Percentiles rank a stretch among this genome's conserved stretches.
Evolutionary conservation across 1,140 invertebrate species (phyloP).

Genomic region (Mesaphorura yosii): DNA sequence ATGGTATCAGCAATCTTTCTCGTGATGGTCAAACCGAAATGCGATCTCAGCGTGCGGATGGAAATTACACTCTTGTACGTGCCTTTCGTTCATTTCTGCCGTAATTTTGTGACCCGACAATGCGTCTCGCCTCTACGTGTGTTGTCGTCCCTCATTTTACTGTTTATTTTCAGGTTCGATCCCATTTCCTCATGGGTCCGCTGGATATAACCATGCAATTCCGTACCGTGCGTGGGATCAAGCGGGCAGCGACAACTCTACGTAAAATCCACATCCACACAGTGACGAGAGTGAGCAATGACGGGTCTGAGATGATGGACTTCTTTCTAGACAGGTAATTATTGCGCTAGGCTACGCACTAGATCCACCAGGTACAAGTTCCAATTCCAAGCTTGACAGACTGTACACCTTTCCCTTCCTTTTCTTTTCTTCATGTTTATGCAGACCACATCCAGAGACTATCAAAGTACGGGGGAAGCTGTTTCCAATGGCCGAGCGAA

Average conservation of each 20-base stretch:
- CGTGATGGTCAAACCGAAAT: slow-evolving; percentile 29
- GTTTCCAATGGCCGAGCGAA: slow-evolving; percentile 26
- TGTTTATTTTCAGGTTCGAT: slow-evolving; percentile 24
- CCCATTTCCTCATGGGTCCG: slow-evolving; percentile 26
- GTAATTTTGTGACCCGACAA: neutral
- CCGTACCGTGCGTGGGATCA: slow-evolving; percentile 20
- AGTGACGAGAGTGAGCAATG: slow-evolving; percentile 27
- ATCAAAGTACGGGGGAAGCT: slow-evolving; percentile 28
- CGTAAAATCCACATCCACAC: slow-evolving; percentile 20
- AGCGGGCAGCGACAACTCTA: slow-evolving; percentile 24
- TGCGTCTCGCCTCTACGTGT: neutral
- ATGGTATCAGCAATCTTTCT: slow-evolving; percentile 19
- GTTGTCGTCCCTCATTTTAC: neutral
- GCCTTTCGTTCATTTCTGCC: neutral
- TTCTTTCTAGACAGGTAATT: slow-evolving; percentile 31
- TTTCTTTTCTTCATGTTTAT: slow-evolving; percentile 12
- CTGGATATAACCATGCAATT: slow-evolving; percentile 28
- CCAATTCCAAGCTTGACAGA: too few species aligned
- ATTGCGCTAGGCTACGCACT: neutral
- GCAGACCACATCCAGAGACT: slow-evolving; percentile 30
- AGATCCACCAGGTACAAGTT: neutral
- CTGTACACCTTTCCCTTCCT: too few species aligned
- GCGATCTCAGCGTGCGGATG: slow-evolving; percentile 29
- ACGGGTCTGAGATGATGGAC: slow-evolving; percentile 31
- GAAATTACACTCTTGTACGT: slow-evolving; percentile 31